A percentile compares a stretch with the other conserved stretches of the same genome.
phyloP scores from a whole-genome alignment of 1,140 invertebrate genomes.

The Drosophila triauraria region DNA sequence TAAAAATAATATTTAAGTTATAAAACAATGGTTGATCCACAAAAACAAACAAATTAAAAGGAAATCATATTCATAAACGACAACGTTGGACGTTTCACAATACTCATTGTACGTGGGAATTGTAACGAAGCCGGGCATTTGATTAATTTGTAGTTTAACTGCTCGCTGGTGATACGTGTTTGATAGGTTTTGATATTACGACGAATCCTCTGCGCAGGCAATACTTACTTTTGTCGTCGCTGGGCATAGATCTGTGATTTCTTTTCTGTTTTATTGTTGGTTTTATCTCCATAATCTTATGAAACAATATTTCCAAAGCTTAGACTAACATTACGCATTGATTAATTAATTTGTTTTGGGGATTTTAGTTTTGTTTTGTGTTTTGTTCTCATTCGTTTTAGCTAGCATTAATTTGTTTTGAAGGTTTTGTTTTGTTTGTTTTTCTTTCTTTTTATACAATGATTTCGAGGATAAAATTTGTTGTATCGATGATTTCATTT shows the following conservation, averaged over 20 bases:
- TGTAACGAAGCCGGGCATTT: constrained; percentile 59
- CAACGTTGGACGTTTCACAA: constrained; percentile 55
- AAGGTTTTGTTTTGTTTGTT: constrained; percentile 31
- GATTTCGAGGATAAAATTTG: constrained; percentile 46
- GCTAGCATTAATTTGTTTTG: constrained; percentile 28
- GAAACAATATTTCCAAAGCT: constrained; percentile 74
- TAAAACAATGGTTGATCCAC: constrained; percentile 50
- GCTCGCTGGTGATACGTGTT: constrained; percentile 19
- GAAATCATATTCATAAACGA: constrained; percentile 39
- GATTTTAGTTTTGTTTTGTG: constrained; percentile 31
- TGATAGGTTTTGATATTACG: constrained; percentile 22
- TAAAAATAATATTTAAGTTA: constrained; percentile 61
- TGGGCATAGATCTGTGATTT: constrained; percentile 46
- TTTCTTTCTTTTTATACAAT: constrained; percentile 35
- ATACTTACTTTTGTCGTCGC: constrained; percentile 71
- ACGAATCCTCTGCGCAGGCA: constrained; percentile 3
- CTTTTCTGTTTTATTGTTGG: constrained; percentile 61
- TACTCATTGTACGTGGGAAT: constrained; percentile 32
- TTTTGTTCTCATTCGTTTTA: constrained; percentile 24
- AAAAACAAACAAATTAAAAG: constrained; percentile 34
- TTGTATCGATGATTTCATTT: constrained; percentile 42
- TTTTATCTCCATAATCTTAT: constrained; percentile 62
- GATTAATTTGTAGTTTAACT: constrained; percentile 50
- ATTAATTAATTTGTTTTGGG: constrained; percentile 41
- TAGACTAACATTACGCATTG: constrained; percentile 71